Base-by-base conservation (phyloP, 37 sponge, comb jelly and placozoan species). In the Haliclona indistincta region DNA sequence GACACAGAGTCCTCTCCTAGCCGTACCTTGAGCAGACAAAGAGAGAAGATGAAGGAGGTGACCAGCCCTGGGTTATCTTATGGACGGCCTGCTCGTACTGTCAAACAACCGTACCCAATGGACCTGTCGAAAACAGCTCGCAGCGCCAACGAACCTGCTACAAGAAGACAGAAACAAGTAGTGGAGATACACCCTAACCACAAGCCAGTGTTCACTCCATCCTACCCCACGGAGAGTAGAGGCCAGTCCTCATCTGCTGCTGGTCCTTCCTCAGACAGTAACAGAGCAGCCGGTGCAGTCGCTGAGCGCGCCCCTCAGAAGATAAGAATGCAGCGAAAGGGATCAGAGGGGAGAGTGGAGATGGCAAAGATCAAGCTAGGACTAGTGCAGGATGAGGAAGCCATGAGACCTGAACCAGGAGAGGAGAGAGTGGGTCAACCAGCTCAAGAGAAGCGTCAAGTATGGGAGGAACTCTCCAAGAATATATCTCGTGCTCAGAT, bases 1-100 rank as follows among this genome's bases (percentile, higher is more conserved):
- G 86, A 85, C 61, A 85, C 86, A 20, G 86, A 85, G 51, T 78
- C 79, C 8, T 78, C 86, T 43, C 86, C 86, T 0, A 85, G 86
- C 36, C 43, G 86, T 38, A 85, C 86, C 1, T 39, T 85, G 23
- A 78, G 7, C 40, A 68, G 69, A 43, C 75, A 20, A 58, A n/a
- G n/a, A n/a, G 75, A 74, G 22, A 74, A 56, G 56, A n/a, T 38
- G 2, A 15, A n/a, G 3, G 62, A 74, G 42, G 62, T 38, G 62
- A 28, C 43, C 45, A 39, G 69, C 7, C 47, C 47, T 36, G 17
- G n/a, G 28, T 3, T 4, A n/a, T 7, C 8, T 30, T 3, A 22
- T 64, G 2, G 36, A 32, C 5, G 4, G n/a, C 45, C 44, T 23
- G 2, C 3, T n/a, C 43, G 30, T 39, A 6, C 3, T 22, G n/a